Base-by-base conservation (phyloP, 2,113 vertebrate species). In the Canis aureus region DNA sequence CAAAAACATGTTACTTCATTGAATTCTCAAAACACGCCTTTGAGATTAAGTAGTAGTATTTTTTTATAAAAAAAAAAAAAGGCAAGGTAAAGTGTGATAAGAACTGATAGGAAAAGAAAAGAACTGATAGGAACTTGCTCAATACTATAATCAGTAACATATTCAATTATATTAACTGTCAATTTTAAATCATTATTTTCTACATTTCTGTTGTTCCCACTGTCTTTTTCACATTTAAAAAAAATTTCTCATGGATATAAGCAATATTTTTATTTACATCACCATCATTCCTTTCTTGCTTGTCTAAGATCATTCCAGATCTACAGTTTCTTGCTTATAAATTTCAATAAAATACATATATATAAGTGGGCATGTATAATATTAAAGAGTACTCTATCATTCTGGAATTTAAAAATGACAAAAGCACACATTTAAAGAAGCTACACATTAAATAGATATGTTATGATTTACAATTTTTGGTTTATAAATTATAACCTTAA, bases 401-500 rank as follows among this genome's bases (percentile, higher is more conserved):
- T 88, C 79, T 90, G 87, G 35, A 91, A 82, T 93, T 96, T 87
- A 66, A 94, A 92, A 97, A 96, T 69, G 66, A 88, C 23, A 94
- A 25, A 73, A 23, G 78, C 17, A 92, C 49, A 92, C 13, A 89
- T 23, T 92, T 94, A 25, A 78, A 80, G 91, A 94, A 89, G 35
- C 15, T 78, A 93, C 1, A 89, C 53, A 83, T 67, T 60, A 94
- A 95, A 97, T 8, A 90, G 51, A 95, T 86, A 67, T 0, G 93
- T 25, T 90, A 89, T 64, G 25, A 89, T 85, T 98, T 96, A 17
- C 80, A 92, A 23, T 59, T 93, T 97, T 96, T 97, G 60, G 32
- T 94, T 97, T 97, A 92, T 27, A 98, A 98, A 89, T 83, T 95
- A 66, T 67, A 96, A 74, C n/a, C 86, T 96, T 86, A 94, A 89